Evolutionary conservation across 2,888 invertebrate species (phyloP).

Genomic region (Drosophila aldrichi): DNA sequence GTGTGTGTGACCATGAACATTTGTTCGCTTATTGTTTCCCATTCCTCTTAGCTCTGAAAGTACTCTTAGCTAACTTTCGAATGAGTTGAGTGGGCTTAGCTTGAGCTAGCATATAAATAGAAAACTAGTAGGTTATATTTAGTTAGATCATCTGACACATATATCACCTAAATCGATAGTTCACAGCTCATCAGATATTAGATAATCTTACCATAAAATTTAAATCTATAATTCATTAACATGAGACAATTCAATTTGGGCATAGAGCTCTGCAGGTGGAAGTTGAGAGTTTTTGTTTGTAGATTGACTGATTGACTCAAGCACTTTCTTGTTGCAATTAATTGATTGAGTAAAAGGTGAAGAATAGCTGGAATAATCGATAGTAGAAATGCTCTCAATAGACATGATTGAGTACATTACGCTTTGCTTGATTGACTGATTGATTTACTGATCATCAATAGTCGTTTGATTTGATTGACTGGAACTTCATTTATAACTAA

Average conservation of each 20-base stretch:
- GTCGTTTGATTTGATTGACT: too few relatives aligned
- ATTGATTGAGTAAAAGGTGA: neutral
- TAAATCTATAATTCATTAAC: neutral
- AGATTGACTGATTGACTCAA: neutral
- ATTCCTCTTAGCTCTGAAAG: neutral
- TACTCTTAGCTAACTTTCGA: neutral
- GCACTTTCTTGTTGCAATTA: neutral
- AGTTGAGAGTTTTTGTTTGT: neutral
- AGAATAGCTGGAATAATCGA: too few relatives aligned
- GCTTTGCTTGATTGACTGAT: too few relatives aligned
- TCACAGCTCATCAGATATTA: neutral
- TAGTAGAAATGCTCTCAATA: too few relatives aligned
- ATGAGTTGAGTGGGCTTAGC: neutral
- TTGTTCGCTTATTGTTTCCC: slow-evolving; percentile 9
- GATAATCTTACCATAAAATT: neutral
- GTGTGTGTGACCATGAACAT: slow-evolving; percentile 14
- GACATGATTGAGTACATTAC: too few relatives aligned
- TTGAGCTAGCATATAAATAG: neutral
- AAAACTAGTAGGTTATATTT: neutral
- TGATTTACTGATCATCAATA: too few relatives aligned
- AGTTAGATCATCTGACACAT: slow-evolving; percentile 2
- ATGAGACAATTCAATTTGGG: neutral
- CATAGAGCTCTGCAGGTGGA: neutral
- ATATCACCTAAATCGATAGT: neutral
- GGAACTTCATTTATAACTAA: too few relatives aligned